These are phyloP conservation scores for Naso thynnoides DNA, from an alignment of 2,797 vertebrate genomes.

Conservation along the genomic window DNA sequence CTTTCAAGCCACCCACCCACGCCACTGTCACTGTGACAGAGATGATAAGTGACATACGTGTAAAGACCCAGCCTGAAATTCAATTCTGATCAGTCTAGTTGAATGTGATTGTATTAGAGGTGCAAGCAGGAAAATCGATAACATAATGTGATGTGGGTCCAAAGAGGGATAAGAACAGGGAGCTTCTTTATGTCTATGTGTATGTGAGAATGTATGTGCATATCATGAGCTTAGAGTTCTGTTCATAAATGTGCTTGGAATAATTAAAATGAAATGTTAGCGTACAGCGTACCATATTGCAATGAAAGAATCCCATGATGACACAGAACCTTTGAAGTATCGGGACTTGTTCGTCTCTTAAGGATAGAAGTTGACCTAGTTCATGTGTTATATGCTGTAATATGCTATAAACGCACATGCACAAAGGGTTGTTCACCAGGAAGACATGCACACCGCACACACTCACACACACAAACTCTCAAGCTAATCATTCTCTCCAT, in stretches of 20 bases:
- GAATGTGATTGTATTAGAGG: slow-evolving; percentile 76
- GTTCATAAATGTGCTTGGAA: slow-evolving; percentile 14
- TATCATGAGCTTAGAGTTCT: slow-evolving; percentile 1
- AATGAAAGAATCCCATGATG: slow-evolving; percentile 33
- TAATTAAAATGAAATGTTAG: slow-evolving; percentile 46
- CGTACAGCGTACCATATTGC: slow-evolving; percentile 3
- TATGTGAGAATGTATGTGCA: slow-evolving; percentile 11
- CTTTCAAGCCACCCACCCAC: neutral
- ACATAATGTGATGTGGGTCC: slow-evolving; percentile 42
- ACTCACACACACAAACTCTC: slow-evolving; percentile 25
- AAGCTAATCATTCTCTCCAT: slow-evolving; percentile 74
- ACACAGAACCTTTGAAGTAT: slow-evolving; percentile 67
- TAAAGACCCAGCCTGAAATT: slow-evolving; percentile 59
- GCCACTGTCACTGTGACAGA: slow-evolving; percentile 24
- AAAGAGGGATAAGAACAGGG: slow-evolving; percentile 41
- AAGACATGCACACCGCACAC: slow-evolving; percentile 19
- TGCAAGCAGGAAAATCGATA: slow-evolving; percentile 75
- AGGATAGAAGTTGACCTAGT: slow-evolving; percentile 73
- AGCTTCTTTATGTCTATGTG: slow-evolving; percentile 15
- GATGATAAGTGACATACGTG: slow-evolving; percentile 60
- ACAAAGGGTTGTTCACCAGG: slow-evolving; percentile 40
- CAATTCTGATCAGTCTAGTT: slow-evolving; percentile 70
- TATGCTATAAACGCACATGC: slow-evolving; percentile 30
- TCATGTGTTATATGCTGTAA: slow-evolving; percentile 57
- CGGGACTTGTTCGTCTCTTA: slow-evolving; percentile 53